Percentiles rank a stretch among this genome's conserved stretches.
phyloP scores from a whole-genome alignment of 2,113 vertebrate species.

The Phocoena sinus region DNA sequence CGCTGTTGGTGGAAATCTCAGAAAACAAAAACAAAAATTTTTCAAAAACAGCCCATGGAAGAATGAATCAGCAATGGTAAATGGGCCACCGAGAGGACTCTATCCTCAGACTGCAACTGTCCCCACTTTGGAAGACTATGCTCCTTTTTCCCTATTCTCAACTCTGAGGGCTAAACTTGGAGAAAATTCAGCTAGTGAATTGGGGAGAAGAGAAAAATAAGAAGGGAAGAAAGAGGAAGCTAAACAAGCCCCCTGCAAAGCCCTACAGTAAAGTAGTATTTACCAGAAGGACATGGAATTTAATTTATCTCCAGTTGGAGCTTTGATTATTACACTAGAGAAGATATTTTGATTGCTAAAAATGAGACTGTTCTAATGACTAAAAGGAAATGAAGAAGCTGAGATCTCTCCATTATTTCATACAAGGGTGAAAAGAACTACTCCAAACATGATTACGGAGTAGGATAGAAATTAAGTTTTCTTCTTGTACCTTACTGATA shows the following conservation, averaged over 20 bases:
- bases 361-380: not conserved
- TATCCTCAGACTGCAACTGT: not conserved
- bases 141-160: not conserved
- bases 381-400: not conserved
- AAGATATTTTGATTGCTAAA: not conserved
- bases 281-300: not conserved
- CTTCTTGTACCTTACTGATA: not conserved
- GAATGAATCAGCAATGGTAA: not conserved
- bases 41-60: not conserved
- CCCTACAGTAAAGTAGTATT: not conserved
- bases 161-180: not conserved
- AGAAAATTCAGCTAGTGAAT: not conserved
- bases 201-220: not conserved
- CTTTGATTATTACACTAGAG: not conserved
- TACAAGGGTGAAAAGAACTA: not conserved
- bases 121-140: not conserved
- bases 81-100: not conserved
- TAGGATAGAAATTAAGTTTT: not conserved
- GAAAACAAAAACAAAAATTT: not conserved
- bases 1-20: not conserved
- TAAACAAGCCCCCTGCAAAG: not conserved
- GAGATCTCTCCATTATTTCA: not conserved
- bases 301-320: not conserved
- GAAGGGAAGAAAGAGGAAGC: not conserved
- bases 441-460: not conserved